Percentiles rank a stretch among this genome's conserved stretches.
Conservation (phyloP, 23 tunicate species). For the Ascidia mentula region DNA sequence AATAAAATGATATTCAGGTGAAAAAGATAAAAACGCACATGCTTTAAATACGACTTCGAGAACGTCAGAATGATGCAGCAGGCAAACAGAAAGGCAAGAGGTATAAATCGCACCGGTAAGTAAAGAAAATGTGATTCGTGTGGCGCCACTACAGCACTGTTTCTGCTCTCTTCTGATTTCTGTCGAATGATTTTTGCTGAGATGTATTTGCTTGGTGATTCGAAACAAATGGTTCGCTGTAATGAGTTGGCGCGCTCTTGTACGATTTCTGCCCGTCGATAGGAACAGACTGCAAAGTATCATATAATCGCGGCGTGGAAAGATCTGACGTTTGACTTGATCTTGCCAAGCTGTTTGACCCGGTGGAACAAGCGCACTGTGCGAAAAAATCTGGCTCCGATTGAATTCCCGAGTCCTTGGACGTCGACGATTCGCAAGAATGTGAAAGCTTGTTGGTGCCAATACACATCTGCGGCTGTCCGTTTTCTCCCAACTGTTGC, state of each 20-base stretch:
- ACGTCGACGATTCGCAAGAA: slow-evolving; percentile 85
- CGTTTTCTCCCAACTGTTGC: not conserved
- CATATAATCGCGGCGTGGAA: not conserved
- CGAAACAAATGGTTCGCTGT: no score
- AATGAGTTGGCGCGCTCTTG: no score
- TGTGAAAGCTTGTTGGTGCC: slow-evolving; percentile 35
- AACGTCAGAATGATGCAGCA: not conserved
- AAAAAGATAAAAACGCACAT: not conserved
- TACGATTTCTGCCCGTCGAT: no score
- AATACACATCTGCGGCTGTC: not conserved
- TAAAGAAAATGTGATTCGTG: not conserved
- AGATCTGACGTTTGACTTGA: slow-evolving; percentile 4
- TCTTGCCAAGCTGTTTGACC: not conserved
- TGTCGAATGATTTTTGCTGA: no score
- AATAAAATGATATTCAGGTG: not conserved
- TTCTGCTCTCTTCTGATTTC: not conserved
- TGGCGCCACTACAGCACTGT: not conserved
- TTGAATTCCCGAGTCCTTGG: slow-evolving; percentile 95
- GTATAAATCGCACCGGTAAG: not conserved
- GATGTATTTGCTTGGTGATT: no score
- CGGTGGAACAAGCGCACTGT: slow-evolving; percentile 27
- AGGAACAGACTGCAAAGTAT: no score
- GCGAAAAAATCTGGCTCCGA: slow-evolving; percentile 79
- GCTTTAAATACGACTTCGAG: not conserved
- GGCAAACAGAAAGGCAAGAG: not conserved